A percentile compares a stretch with the other conserved stretches of the same genome.
Evolutionary conservation across 1,140 invertebrate species (phyloP).

Genomic region (Vanessa atalanta): DNA sequence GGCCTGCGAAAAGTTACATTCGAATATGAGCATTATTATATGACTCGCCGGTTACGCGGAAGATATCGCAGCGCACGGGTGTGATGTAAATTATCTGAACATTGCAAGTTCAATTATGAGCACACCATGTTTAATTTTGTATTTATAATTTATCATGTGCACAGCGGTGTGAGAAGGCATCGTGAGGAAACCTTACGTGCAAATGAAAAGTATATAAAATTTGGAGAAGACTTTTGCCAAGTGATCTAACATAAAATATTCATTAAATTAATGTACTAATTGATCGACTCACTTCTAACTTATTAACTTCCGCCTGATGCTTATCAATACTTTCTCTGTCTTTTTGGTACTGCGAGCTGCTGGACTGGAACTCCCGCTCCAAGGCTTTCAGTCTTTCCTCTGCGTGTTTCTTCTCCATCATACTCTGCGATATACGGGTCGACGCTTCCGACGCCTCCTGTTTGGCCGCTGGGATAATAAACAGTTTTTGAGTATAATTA

Average conservation of each 20-base stretch:
- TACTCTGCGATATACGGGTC: conserved; percentile 89
- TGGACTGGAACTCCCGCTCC: conserved; percentile 85
- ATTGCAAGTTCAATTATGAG: too few species aligned
- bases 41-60: too few species aligned
- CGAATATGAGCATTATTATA: neutral
- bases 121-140: too few species aligned
- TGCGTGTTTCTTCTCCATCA: conserved; percentile 88
- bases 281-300: conserved; percentile 69
- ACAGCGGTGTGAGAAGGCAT: too few species aligned
- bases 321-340: conserved; percentile 85
- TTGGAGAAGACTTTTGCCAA: too few species aligned
- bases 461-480: conserved; percentile 84
- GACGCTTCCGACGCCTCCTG: conserved; percentile 88
- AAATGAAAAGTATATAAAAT: too few species aligned
- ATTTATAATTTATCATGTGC: too few species aligned
- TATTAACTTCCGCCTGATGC: conserved; percentile 83
- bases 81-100: too few species aligned
- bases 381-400: conserved; percentile 86
- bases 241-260: neutral
- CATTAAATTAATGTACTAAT: neutral
- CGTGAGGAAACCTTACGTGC: too few species aligned
- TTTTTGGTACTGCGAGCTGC: conserved; percentile 86
- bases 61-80: too few species aligned
- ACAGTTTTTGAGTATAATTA: neutral
- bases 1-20: conserved; percentile 37